Evolutionary conservation across 1,140 invertebrate genomes (phyloP), one percentile per base, ranked within the genome.

Genomic region (Anthonomus grandis): DNA sequence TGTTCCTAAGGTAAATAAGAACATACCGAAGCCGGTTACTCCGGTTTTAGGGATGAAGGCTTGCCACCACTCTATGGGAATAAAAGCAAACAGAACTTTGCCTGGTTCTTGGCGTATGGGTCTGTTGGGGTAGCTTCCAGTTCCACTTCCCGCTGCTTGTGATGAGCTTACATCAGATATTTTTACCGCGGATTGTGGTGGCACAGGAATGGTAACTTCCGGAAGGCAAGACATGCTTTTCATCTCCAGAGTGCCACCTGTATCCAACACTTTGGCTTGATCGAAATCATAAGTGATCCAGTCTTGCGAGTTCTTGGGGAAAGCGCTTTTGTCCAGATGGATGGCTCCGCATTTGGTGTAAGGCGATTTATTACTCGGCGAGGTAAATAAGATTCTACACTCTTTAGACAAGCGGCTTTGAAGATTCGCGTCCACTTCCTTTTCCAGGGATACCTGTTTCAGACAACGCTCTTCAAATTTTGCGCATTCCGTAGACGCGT

Each of bases 11-110:
- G 86, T 86, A 57, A 81, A 76, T n/a, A 83, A 82, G 67, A 97
- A 93, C 47, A 87, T 78, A 71, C 96, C 97, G 15, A 93, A 91
- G 67, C 89, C 87, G 59, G 86, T 86, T 46, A 87, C 93, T 70
- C 95, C 95, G 62, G 93, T 97, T 79, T 96, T 97, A 22, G 86
- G 82, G 72, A 97, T 94, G 71, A 98, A 93, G 63, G 89, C 83
- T 66, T 86, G 79, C 76, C 95, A 95, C 93, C 93, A 98, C 78
- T 90, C 85, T 65, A 94, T 90, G 39, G 95, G 94, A 63, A 98
- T 73, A 66, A 96, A 90, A 48, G 87, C 91, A 64, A 92, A 75
- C 39, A 91, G 82, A 34, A 64, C 62, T 22, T 57, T 57, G 53
- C 62, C 62, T 22, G 64, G 62, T 48, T 64, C 64, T 42, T 54